Percentiles rank a stretch among this genome's conserved stretches.
Evolutionary conservation across 2,113 vertebrate species (phyloP).

Genomic region (Atrichornis clamosus): DNA sequence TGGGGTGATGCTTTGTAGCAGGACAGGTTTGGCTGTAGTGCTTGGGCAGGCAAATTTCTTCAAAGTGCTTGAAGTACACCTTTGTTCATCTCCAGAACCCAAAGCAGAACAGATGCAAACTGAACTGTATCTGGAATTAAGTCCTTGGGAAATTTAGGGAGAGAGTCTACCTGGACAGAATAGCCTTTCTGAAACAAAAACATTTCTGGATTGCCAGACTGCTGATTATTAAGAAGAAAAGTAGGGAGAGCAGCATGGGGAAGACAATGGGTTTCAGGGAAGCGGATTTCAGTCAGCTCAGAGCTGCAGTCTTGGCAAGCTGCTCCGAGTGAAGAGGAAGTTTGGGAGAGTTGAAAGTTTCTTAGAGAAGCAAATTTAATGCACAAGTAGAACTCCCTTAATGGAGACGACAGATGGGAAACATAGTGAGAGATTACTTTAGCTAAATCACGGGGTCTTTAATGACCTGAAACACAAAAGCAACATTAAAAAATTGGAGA

Average conservation of each 20-base stretch:
- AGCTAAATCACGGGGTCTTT: background rate
- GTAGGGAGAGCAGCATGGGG: background rate
- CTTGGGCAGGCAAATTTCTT: background rate
- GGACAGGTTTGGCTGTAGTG: background rate
- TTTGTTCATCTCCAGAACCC: background rate
- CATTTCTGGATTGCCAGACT: background rate
- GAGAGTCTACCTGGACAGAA: background rate
- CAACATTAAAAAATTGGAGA: constrained; percentile 20
- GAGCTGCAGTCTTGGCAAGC: background rate
- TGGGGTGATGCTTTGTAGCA: background rate
- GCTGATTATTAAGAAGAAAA: background rate
- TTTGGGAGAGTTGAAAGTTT: background rate
- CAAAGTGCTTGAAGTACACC: background rate
- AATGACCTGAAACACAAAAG: constrained; percentile 43
- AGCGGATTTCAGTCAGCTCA: background rate
- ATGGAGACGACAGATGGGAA: constrained; percentile 49
- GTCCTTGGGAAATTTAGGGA: background rate
- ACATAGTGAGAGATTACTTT: background rate
- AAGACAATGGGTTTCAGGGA: background rate
- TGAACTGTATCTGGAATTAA: background rate
- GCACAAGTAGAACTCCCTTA: background rate
- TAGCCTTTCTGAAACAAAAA: background rate
- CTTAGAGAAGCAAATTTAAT: constrained; percentile 26
- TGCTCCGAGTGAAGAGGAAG: background rate
- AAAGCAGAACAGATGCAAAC: background rate